These are phyloP conservation scores for Atopsyche davidsoni DNA, from an alignment of 1,140 invertebrate species.

Conservation along the genomic window DNA sequence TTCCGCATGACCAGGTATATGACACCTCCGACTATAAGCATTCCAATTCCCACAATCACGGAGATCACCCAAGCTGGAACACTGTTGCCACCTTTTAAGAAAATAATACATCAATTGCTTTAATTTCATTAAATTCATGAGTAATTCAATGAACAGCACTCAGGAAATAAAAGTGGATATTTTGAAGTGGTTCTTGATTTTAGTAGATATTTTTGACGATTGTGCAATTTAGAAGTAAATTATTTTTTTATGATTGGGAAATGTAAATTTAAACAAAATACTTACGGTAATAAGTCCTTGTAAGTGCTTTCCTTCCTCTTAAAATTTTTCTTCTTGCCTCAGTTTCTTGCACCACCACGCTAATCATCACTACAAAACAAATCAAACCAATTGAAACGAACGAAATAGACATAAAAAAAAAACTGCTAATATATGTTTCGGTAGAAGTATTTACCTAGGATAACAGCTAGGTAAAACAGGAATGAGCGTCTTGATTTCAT, in stretches of 20 bases:
- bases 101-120: slow-evolving; percentile 18
- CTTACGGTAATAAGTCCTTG: slow-evolving; percentile 69
- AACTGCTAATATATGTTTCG: too few relatives aligned
- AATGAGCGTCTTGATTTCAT: slow-evolving; percentile 39
- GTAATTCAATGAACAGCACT: neutral
- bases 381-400: neutral
- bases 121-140: slow-evolving; percentile 11
- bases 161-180: neutral
- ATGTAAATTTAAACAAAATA: slow-evolving; percentile 26
- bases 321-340: slow-evolving; percentile 70
- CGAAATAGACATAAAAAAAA: neutral
- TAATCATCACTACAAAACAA: slow-evolving; percentile 53
- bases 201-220: too few relatives aligned
- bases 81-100: slow-evolving; percentile 54
- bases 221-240: too few relatives aligned
- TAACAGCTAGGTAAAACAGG: slow-evolving; percentile 42
- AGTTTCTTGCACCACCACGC: slow-evolving; percentile 56
- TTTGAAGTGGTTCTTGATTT: too few relatives aligned
- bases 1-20: slow-evolving; percentile 63
- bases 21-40: slow-evolving; percentile 59
- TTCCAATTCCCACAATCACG: slow-evolving; percentile 56
- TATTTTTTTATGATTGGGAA: too few relatives aligned
- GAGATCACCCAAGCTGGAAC: slow-evolving; percentile 70
- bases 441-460: slow-evolving; percentile 43
- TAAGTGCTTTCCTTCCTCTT: slow-evolving; percentile 65